Evolutionary conservation across 1,140 invertebrate genomes (phyloP), one percentile per base, ranked within the genome.

Genomic region (Zaprionus vittiger): DNA sequence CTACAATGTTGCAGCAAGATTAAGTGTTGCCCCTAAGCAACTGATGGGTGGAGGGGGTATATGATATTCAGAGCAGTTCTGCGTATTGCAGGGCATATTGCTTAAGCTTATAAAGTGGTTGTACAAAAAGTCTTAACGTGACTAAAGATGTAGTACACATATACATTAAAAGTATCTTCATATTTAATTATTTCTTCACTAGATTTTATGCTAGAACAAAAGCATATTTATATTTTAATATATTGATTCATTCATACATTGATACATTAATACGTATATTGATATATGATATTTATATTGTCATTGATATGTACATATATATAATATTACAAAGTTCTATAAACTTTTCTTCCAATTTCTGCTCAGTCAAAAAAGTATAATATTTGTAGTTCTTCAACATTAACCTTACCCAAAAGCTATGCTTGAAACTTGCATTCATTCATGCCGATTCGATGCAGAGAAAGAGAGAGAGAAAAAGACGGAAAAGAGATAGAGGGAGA

Each of bases 41-140:
- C 44, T 59, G 31, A 2, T 64, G 49, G 41, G n/a, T 22, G 52
- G 55, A 55, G 54, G 31, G 31, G 31, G 31, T 11, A 49, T 71
- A 38, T 56, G 12, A 49, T 37, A 63, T 49, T 64, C 61, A 31
- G 60, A 49, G 68, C 37, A 64, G n/a, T n/a, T 7, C n/a, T n/a
- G 2, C 5, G 41, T 47, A 44, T 7, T 44, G 41, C 41, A 44
- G 41, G 41, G 41, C 15, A 44, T n/a, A 0, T 7, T 7, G n/a
- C 15, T 17, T 47, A 47, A 9, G 4, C 31, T 11, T 34, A 3
- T 34, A 11, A 11, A 9, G 9, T 11, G 11, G 9, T 9, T 11
- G 3, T 34, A 34, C 9, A 34, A 9, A 28, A 7, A 7, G 28
- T 7, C 7, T 31, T 31, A 31, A 3, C 9, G 31, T 4, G 31